phyloP scores from a whole-genome alignment of 2,113 vertebrate species.

The Typhlomys cinereus region DNA sequence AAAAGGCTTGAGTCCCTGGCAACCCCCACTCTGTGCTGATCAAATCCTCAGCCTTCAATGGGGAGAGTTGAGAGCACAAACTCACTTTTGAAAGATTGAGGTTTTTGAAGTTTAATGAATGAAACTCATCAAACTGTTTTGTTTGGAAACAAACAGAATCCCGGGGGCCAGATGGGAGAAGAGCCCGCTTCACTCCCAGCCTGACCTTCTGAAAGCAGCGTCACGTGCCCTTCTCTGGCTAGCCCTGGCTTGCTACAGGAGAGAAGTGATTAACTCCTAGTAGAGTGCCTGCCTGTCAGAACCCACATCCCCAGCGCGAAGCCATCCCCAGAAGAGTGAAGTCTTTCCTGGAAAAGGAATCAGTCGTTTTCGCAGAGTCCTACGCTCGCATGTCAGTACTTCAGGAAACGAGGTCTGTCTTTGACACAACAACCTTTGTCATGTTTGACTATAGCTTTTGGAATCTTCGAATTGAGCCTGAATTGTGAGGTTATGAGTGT shows the following conservation, averaged over 20 bases:
- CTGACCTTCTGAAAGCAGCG: neutral
- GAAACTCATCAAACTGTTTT: constrained; percentile 45
- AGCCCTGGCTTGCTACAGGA: neutral
- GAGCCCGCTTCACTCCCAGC: neutral
- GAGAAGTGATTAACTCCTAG: constrained; percentile 36
- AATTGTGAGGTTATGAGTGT: neutral
- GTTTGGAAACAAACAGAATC: constrained; percentile 38
- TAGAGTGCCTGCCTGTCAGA: constrained; percentile 16
- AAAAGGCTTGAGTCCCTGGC: neutral
- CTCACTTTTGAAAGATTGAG: neutral
- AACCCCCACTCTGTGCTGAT: constrained; percentile 42
- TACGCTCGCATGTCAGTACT: neutral
- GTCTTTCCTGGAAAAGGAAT: constrained; percentile 40
- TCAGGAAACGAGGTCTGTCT: constrained; percentile 32
- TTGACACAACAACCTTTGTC: neutral
- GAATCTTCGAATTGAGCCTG: neutral
- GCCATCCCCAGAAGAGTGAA: constrained; percentile 19
- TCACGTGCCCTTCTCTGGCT: neutral
- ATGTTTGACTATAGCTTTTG: constrained; percentile 1
- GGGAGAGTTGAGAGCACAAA: constrained; percentile 18
- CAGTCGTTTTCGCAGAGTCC: constrained; percentile 37
- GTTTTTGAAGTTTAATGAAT: constrained; percentile 25
- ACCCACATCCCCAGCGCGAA: neutral
- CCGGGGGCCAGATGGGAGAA: neutral
- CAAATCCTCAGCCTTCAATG: constrained; percentile 68